phyloP scores from a whole-genome alignment of 2,113 vertebrate genomes.

The Trematomus loennbergii region DNA sequence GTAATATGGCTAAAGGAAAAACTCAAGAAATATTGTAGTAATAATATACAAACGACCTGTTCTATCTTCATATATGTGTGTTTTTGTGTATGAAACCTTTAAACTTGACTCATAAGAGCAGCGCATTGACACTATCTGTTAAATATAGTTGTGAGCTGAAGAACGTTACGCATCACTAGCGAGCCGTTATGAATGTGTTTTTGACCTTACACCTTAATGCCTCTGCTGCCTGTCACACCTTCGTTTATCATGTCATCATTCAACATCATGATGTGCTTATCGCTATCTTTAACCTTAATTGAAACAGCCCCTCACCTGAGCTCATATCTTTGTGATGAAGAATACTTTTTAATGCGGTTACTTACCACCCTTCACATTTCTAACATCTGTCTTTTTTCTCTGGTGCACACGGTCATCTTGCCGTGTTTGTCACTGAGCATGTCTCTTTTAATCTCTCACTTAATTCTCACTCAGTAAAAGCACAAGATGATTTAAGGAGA shows the following conservation, averaged over 20 bases:
- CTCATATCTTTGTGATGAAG: conserved; percentile 37
- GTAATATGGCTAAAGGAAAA: not conserved
- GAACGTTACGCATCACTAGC: not conserved
- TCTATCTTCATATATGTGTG: not conserved
- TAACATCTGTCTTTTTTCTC: conserved; percentile 10
- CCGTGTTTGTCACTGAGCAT: conserved; percentile 11
- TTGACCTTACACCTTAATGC: conserved; percentile 33
- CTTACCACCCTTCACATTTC: conserved; percentile 27
- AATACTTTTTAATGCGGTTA: conserved; percentile 15
- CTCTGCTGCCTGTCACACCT: conserved; percentile 28
- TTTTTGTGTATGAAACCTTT: not conserved
- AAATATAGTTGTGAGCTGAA: too few species aligned
- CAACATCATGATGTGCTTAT: conserved; percentile 26
- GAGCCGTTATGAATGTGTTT: conserved; percentile 11
- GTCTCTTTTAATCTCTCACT: conserved; percentile 25
- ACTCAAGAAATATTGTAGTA: not conserved
- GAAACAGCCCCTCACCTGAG: conserved; percentile 4
- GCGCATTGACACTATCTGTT: not conserved
- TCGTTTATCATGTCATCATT: conserved; percentile 29
- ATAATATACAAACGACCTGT: not conserved
- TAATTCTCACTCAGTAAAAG: conserved; percentile 50
- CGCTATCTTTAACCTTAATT: conserved; percentile 42
- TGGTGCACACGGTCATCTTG: conserved; percentile 25
- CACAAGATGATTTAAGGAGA: conserved; percentile 47
- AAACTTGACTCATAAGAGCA: not conserved